A percentile compares a stretch with the other conserved stretches of the same genome.
These are phyloP conservation scores for Nymphicus hollandicus DNA, from an alignment of 2,113 vertebrate species.

Conservation along the genomic window DNA sequence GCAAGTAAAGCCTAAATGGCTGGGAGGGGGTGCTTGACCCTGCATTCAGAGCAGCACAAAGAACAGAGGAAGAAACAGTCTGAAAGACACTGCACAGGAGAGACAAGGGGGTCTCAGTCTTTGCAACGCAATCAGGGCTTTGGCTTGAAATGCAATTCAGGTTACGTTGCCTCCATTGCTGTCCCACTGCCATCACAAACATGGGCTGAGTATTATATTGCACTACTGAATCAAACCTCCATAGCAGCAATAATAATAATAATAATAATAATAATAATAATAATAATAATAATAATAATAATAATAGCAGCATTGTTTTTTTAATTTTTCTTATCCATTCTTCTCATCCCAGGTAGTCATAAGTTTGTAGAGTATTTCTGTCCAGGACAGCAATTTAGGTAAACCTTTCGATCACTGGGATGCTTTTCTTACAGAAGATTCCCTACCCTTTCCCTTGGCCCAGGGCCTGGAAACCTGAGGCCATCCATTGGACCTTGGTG, in stretches of 20 bases:
- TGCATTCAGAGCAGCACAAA: background rate
- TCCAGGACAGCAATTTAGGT: background rate
- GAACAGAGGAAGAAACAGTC: background rate
- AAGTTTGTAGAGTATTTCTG: background rate
- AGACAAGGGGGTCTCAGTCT: conserved; percentile 17
- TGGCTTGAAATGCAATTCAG: background rate
- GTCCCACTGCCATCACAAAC: conserved; percentile 20
- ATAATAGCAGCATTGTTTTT: background rate
- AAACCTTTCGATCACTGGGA: background rate
- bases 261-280: background rate
- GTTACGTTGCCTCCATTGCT: background rate
- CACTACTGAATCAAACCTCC: background rate
- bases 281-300: background rate
- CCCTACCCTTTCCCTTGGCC: conserved; percentile 1
- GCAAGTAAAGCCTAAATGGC: conserved; percentile 20
- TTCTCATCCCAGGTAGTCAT: background rate
- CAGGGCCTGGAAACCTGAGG: background rate
- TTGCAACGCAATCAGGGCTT: background rate
- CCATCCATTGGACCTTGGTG: background rate
- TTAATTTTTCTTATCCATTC: background rate
- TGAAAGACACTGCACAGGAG: background rate
- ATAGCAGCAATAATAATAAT: background rate
- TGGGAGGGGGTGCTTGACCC: background rate
- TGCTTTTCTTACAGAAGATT: background rate
- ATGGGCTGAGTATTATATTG: background rate